Base-by-base conservation (phyloP, 2,888 invertebrate genomes). In the Oithona nana region DNA sequence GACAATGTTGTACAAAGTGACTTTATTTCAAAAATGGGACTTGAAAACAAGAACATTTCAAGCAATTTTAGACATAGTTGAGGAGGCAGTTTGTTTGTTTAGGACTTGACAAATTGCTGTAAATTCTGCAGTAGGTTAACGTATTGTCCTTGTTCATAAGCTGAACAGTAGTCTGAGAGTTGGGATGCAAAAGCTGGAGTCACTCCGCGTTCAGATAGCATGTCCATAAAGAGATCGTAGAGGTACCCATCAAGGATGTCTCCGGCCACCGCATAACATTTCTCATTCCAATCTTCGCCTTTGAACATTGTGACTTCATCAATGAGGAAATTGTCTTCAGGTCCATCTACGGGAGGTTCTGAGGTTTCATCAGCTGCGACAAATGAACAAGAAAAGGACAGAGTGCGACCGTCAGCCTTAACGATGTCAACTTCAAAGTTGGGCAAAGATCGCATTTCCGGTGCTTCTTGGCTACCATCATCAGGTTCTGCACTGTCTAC, bases 161-260 rank as follows among this genome's bases (percentile, higher is more conserved):
- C 80, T 2, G 97, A 95, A 71, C 88, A 87, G 72, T 88, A 83
- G 65, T 87, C 83, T 0, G 88, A 81, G 24, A 98, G 71, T 71
- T 92, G 87, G 68, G 88, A 86, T 0, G 83, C 87, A 74, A 98
- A 95, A 66, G 90, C 88, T 70, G 90, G 90, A 70, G 86, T 84
- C 65, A 98, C 78, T 39, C 97, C 97, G 68, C 97, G 88, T 72
- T 97, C 97, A 73, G 95, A 95, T 64, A 98, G 77, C 67, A 92
- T 79, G 71, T 94, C 93, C 84, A 97, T 86, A 67, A 98, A 76
- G 57, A 93, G 78, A 73, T 95, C 94, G 71, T 95, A 95, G 61
- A 95, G 76, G 71, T 90, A 92, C 69, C 90, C 93, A 75, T 97
- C 97, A 62, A 97, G 80, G 65, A 94, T 88, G 71, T 92, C 92